Evolutionary conservation across 2,888 invertebrate genomes (phyloP).

Genomic region (Elysia crispata): DNA sequence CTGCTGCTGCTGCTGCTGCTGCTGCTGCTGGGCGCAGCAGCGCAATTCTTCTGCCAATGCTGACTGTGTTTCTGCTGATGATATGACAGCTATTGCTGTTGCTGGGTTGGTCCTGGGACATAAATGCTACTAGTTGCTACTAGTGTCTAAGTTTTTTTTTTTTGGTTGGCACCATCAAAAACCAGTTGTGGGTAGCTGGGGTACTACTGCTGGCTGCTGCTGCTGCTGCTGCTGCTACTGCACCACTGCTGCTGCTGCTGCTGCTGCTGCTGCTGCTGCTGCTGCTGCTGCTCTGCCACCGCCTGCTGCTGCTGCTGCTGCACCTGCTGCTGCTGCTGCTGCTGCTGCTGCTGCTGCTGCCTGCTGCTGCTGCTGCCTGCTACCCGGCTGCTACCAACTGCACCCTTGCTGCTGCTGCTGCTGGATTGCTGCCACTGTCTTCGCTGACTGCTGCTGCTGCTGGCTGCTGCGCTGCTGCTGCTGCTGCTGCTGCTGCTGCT

Average conservation of each 20-base stretch:
- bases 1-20: conserved; percentile 20
- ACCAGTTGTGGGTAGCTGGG: background rate
- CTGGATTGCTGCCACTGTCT: too few species aligned
- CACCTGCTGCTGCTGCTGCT: conserved; percentile 13
- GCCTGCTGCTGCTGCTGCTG: too few species aligned
- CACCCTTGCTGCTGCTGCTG: background rate
- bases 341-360: conserved; percentile 11
- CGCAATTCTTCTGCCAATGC: background rate
- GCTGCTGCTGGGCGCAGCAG: too few species aligned
- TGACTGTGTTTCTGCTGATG: background rate
- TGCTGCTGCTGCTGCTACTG: too few species aligned
- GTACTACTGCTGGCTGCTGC: background rate
- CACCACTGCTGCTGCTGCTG: too few species aligned
- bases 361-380: conserved; percentile 22
- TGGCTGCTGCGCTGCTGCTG: too few species aligned
- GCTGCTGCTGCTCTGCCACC: too few species aligned
- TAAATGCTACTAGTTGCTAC: background rate
- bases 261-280: conserved; percentile 25
- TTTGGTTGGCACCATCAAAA: background rate
- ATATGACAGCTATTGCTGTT: background rate
- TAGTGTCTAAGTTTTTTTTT: background rate
- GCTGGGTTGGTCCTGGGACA: background rate
- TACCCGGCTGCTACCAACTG: background rate
- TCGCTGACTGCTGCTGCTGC: too few species aligned
- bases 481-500: conserved; percentile 3